Base-by-base conservation (phyloP, 2,113 vertebrate genomes). In the Thamnaconus septentrionalis region DNA sequence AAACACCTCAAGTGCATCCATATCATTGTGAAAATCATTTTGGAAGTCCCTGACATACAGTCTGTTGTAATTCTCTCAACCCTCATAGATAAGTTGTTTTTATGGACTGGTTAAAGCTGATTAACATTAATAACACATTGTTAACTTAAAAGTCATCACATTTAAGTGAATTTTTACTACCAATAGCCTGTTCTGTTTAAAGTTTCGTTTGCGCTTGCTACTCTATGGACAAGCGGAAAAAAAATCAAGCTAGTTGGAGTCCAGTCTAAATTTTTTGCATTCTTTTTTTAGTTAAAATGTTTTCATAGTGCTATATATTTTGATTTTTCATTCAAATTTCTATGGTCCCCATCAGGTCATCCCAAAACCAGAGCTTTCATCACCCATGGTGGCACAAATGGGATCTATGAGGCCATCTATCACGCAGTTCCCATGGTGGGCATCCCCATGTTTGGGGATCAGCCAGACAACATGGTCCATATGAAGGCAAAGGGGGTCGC, bases 341-440 rank as follows among this genome's bases (percentile, higher is more conserved):
- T 44, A 43, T 64, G 45, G 2, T 51, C n/a, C 40, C 39, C 5
- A 45, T 31, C 62, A 97, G 95, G 96, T 54, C 96, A 98, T 31
- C 90, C 93, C 1, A 93, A 94, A 86, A 88, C 94, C 3, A 94
- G 84, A 85, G 95, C 92, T 7, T 98, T 98, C 61, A 91, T 97
- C 65, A 96, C 95, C 47, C 95, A 98, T 0, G 96, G 95, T 8
- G 95, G 96, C 51, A 92, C 94, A n/a, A 97, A 98, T 18, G 94
- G 96, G 0, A 88, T 98, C 51, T 98, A 96, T n/a, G 96, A 98
- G 86, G 96, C 95, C 40, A 98, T 98, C 78, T 97, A 95, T 75
- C 95, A 98, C 0, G 94, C 93, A 0, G 76, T 97, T 39, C 96
- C 95, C 0, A 91, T 97, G 90, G 91, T 98, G 62, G 96, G 95